Evolutionary conservation across 2,888 invertebrate species (phyloP).

Genomic region (Nebria salina): DNA sequence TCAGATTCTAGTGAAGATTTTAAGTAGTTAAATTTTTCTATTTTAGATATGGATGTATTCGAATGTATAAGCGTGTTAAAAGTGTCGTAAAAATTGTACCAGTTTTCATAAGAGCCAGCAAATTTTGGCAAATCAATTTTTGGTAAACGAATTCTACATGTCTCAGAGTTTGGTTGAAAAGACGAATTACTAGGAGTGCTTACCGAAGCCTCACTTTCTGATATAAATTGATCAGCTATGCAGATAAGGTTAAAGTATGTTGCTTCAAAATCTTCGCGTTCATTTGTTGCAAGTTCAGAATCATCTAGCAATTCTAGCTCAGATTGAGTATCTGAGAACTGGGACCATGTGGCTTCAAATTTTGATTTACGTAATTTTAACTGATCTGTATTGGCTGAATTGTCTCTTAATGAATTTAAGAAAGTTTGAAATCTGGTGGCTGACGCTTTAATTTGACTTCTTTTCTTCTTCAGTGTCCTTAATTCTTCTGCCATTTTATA

Average conservation of each 20-base stretch:
- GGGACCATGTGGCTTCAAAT: background rate
- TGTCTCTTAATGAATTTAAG: too few species aligned
- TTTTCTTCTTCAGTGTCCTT: too few species aligned
- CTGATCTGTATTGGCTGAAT: too few species aligned
- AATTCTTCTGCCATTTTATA: too few species aligned
- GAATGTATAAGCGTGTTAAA: conserved; percentile 46
- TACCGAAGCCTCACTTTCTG: background rate
- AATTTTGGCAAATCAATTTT: conserved; percentile 43
- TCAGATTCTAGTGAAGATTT: conserved; percentile 44
- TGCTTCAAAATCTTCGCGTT: conserved; percentile 5
- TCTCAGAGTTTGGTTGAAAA: background rate
- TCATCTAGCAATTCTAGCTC: conserved; percentile 5
- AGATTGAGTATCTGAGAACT: background rate
- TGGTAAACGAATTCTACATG: conserved; percentile 22
- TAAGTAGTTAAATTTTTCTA: conserved; percentile 48
- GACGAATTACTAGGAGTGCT: background rate
- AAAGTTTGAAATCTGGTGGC: too few species aligned
- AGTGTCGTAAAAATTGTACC: conserved; percentile 38
- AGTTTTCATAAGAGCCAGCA: conserved; percentile 42
- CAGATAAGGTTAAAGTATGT: conserved; percentile 5
- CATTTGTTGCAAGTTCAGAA: background rate
- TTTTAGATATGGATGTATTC: conserved; percentile 32
- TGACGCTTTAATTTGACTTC: too few species aligned
- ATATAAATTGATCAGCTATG: background rate
- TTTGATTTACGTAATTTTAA: background rate